A percentile compares a stretch with the other conserved stretches of the same genome.
Evolutionary conservation across 2,113 vertebrate genomes (phyloP).

Genomic region (Ptyas mucosa): DNA sequence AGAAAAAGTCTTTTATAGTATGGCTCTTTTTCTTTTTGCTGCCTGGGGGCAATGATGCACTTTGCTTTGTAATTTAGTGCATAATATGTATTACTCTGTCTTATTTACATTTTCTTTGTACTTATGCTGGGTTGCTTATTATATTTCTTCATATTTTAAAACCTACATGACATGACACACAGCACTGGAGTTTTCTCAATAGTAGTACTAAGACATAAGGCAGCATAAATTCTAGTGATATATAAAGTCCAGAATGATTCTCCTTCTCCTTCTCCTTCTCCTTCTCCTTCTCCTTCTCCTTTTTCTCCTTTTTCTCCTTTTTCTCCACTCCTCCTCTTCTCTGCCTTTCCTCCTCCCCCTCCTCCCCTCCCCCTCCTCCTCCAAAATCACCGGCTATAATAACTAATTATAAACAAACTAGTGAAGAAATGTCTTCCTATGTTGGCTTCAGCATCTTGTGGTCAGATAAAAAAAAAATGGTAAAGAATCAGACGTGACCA

Average conservation of each 20-base stretch:
- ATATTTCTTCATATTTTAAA: background rate
- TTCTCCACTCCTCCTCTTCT: background rate
- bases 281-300: too few relatives aligned
- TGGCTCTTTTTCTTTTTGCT: background rate
- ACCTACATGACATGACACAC: background rate
- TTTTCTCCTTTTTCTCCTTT: background rate
- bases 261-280: too few relatives aligned
- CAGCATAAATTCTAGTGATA: background rate
- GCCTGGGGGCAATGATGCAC: background rate
- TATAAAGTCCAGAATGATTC: background rate
- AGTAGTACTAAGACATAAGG: background rate
- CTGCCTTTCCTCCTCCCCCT: background rate
- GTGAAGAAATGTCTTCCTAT: background rate
- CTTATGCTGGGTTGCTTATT: background rate
- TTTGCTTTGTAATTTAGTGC: background rate
- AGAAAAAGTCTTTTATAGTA: background rate
- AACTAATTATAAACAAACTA: background rate
- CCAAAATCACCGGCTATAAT: background rate
- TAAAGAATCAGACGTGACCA: background rate
- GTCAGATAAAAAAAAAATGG: background rate
- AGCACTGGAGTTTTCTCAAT: background rate
- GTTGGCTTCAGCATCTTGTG: background rate
- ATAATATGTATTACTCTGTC: background rate
- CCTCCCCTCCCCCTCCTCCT: background rate
- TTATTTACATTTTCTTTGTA: background rate